A percentile compares a stretch with the other conserved stretches of the same genome.
Evolutionary conservation across 2,113 vertebrate species (phyloP).

Genomic region (Colistium nudipinnis): DNA sequence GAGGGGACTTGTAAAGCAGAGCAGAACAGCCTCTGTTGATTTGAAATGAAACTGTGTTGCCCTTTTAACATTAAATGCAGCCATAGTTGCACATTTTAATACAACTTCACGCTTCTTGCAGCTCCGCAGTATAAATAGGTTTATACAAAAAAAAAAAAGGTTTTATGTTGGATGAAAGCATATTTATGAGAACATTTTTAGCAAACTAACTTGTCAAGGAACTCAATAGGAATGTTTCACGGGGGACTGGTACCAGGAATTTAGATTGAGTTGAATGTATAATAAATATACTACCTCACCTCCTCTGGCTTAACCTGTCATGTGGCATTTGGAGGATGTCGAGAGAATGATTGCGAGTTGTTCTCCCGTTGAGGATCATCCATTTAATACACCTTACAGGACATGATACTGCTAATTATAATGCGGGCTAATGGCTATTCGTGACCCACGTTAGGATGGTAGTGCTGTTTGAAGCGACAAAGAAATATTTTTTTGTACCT

Average conservation of each 20-base stretch:
- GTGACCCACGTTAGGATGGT: constrained; percentile 58
- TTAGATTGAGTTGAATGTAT: too few species aligned
- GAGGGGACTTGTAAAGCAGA: background rate
- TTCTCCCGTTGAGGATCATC: constrained; percentile 24
- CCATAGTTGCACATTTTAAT: too few species aligned
- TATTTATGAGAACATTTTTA: too few species aligned
- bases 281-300: background rate
- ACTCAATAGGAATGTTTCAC: background rate
- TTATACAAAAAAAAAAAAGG: too few species aligned
- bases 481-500: constrained; percentile 65
- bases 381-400: constrained; percentile 49
- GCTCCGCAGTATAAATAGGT: too few species aligned
- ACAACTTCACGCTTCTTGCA: too few species aligned
- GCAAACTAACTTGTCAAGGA: too few species aligned
- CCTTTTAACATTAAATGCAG: background rate
- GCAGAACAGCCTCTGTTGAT: background rate
- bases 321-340: background rate
- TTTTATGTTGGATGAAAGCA: too few species aligned
- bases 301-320: background rate
- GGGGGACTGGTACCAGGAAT: too few species aligned
- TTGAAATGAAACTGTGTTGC: background rate
- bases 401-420: constrained; percentile 53
- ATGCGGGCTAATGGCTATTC: constrained; percentile 64
- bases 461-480: constrained; percentile 60
- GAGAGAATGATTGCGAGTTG: constrained; percentile 2